Evolutionary conservation across 2,797 vertebrate species (phyloP).

Genomic region (Hydrophis major): DNA sequence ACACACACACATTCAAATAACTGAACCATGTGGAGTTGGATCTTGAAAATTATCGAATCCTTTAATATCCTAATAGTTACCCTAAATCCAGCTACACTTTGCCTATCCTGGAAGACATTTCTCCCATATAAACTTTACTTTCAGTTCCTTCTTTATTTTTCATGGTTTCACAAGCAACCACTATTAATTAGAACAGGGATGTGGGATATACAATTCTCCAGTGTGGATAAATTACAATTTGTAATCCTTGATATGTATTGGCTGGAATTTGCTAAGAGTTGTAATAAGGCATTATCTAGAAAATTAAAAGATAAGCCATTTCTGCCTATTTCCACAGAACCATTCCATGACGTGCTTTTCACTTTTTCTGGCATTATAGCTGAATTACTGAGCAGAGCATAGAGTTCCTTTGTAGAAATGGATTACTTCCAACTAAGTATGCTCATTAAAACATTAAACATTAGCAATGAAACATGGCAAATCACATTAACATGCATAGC

Average conservation of each 20-base stretch:
- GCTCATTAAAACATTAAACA: not conserved
- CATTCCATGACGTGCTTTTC: not conserved
- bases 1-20: too few species aligned
- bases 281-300: not conserved
- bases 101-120: not conserved
- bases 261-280: not conserved
- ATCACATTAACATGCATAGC: not conserved
- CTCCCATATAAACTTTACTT: slow-evolving; percentile 6
- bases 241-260: not conserved
- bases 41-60: not conserved
- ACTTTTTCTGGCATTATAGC: not conserved
- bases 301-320: not conserved
- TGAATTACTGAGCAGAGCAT: not conserved
- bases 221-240: not conserved
- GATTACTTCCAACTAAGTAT: not conserved
- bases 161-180: slow-evolving; percentile 36
- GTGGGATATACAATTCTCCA: not conserved
- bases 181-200: not conserved
- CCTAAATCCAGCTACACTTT: not conserved
- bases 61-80: not conserved
- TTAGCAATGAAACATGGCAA: not conserved
- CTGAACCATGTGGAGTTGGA: not conserved
- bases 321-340: not conserved
- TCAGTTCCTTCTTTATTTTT: slow-evolving; percentile 30
- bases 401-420: not conserved